Evolutionary conservation across 2,797 vertebrate genomes (phyloP), one percentile per base, ranked within the genome.

Genomic region (Macropodus opercularis): DNA sequence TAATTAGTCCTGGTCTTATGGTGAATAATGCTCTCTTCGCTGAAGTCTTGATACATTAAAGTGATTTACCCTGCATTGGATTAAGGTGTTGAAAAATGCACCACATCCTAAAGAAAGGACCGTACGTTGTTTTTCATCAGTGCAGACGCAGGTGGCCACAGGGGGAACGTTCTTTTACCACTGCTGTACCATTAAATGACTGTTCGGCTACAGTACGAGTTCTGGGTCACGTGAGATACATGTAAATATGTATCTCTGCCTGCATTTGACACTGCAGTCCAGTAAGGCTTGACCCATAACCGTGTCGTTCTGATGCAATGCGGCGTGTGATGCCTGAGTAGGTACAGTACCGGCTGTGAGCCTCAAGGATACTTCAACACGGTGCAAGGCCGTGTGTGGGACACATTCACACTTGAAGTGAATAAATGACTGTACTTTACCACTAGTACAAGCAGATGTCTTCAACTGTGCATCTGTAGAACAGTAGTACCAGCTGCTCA

Each of bases 281-380:
- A 49, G 24, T 60, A 22, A 32, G 23, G 22, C 22, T 57, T 50
- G 35, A 63, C 21, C 46, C 23, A 71, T 79, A 67, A 63, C 62
- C 64, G 36, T 69, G 75, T 62, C 1, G 18, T 22, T 48, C 35
- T 8, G 26, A 62, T 36, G 35, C 54, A 47, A 48, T 54, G 66
- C 12, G 24, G 67, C 65, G 68, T 67, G 68, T 67, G 65, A 75
- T 64, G 50, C 70, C 47, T 22, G 48, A 55, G 48, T 63, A 52
- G 42, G 50, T 40, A 19, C 41, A 62, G 55, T 12, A 19, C n/a
- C 23, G 73, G 56, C 60, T 69, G 71, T 76, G 66, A 50, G 48
- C 58, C 59, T 73, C 62, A 72, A 59, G 47, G 57, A 67, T 63
- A 65, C 18, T 42, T 26, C 3, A 0, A 52, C 48, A 64, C 50